Conservation (phyloP, 2,888 invertebrate species). For the Sphaerophoria taeniata region DNA sequence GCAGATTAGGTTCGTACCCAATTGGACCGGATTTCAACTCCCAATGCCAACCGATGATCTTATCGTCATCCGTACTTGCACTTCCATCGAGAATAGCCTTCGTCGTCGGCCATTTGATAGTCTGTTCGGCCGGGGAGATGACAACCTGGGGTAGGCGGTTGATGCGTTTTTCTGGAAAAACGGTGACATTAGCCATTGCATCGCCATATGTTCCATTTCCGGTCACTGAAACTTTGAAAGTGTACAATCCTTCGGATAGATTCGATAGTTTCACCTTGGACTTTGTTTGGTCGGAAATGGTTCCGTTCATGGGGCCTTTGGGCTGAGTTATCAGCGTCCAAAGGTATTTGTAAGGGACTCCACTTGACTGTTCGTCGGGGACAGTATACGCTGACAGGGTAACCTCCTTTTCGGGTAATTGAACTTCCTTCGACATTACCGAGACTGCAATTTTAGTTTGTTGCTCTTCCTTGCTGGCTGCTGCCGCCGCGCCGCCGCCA, state of each 20-base stretch:
- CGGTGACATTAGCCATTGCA: constrained; percentile 94
- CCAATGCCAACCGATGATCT: constrained; percentile 95
- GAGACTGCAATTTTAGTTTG: constrained; percentile 89
- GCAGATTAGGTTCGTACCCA: constrained; percentile 91
- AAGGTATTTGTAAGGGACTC: constrained; percentile 91
- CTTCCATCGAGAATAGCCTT: constrained; percentile 96
- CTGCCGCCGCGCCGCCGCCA: constrained; percentile 79
- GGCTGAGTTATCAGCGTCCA: constrained; percentile 95
- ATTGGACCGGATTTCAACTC: constrained; percentile 94
- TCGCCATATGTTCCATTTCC: constrained; percentile 90
- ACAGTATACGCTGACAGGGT: constrained; percentile 92
- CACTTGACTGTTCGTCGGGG: constrained; percentile 88
- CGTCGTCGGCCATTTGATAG: constrained; percentile 94
- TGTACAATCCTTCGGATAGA: constrained; percentile 93
- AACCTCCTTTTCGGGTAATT: constrained; percentile 92
- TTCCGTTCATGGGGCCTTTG: constrained; percentile 89
- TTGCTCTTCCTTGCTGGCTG: constrained; percentile 80
- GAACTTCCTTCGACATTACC: constrained; percentile 90
- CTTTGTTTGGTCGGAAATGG: constrained; percentile 92
- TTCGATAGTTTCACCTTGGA: constrained; percentile 92
- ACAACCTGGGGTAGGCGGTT: constrained; percentile 93
- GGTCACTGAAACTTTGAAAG: constrained; percentile 93
- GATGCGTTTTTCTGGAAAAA: constrained; percentile 91
- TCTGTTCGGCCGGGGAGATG: constrained; percentile 93
- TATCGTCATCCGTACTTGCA: constrained; percentile 91